These are phyloP conservation scores for Athrips mouffetella DNA, from an alignment of 2,888 invertebrate species.

Conservation along the genomic window DNA sequence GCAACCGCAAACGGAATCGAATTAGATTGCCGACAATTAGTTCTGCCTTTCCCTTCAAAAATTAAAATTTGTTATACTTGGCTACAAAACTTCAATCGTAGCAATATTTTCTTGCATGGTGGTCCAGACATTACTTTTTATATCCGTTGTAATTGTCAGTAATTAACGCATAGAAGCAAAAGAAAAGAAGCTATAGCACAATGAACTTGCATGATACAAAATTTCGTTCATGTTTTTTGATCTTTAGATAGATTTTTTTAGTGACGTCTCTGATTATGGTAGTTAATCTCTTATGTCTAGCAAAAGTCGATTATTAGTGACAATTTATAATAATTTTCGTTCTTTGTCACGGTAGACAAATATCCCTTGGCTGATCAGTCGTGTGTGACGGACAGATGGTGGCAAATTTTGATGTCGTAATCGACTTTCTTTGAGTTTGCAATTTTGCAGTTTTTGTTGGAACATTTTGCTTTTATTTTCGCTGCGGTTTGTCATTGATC, in stretches of 20 bases:
- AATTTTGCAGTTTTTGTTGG: slow-evolving; percentile 25
- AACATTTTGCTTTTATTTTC: background rate
- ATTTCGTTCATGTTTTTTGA: too few relatives aligned
- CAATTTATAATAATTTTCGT: background rate
- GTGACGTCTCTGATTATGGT: too few relatives aligned
- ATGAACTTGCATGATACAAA: too few relatives aligned
- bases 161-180: too few relatives aligned
- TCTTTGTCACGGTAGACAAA: background rate
- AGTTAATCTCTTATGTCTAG: too few relatives aligned
- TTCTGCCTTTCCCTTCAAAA: slow-evolving; percentile 32
- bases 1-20: slow-evolving; percentile 27
- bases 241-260: too few relatives aligned
- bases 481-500: background rate
- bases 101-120: background rate
- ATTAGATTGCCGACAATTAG: slow-evolving; percentile 36
- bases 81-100: background rate
- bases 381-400: slow-evolving; percentile 39
- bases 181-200: too few relatives aligned
- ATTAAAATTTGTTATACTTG: slow-evolving; percentile 18
- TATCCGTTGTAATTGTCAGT: too few relatives aligned
- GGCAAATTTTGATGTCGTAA: slow-evolving; percentile 38
- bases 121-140: background rate
- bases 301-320: background rate
- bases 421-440: slow-evolving; percentile 19
- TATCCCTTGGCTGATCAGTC: slow-evolving; percentile 39